phyloP scores from a whole-genome alignment of 2,797 vertebrate genomes.

The Scomberomorus guttatus region DNA sequence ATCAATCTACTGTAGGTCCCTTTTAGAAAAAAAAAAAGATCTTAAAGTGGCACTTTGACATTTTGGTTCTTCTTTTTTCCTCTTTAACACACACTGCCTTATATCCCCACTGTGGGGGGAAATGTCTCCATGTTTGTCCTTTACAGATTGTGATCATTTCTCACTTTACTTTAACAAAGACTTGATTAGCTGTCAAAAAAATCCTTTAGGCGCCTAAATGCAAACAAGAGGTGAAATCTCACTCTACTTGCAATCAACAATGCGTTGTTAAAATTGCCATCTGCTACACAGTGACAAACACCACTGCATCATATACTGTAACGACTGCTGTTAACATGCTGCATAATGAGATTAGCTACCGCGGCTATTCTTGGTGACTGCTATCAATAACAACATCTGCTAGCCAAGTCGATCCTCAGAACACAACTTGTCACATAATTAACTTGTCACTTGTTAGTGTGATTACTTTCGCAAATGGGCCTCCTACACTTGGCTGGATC shows the following conservation, averaged over 20 bases:
- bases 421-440: slow-evolving; percentile 93
- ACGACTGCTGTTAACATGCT: slow-evolving; percentile 50
- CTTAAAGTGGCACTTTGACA: slow-evolving; percentile 45
- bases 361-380: slow-evolving; percentile 80
- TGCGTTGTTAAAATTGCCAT: slow-evolving; percentile 19
- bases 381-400: slow-evolving; percentile 77
- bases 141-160: not conserved
- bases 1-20: slow-evolving; percentile 20
- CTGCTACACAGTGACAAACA: slow-evolving; percentile 39
- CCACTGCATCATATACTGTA: slow-evolving; percentile 8
- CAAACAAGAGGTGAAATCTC: slow-evolving; percentile 27
- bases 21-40: slow-evolving; percentile 1
- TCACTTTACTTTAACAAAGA: slow-evolving; percentile 13
- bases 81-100: not conserved
- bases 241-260: not conserved
- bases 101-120: not conserved
- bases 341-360: slow-evolving; percentile 73
- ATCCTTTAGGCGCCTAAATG: not conserved
- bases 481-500: slow-evolving; percentile 84
- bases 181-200: slow-evolving; percentile 11
- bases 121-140: not conserved
- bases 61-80: not conserved
- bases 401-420: slow-evolving; percentile 66
- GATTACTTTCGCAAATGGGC: slow-evolving; percentile 87
- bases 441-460: slow-evolving; percentile 88